Percentiles rank a stretch among this genome's conserved stretches.
Conservation (phyloP, 2,888 invertebrate species). For the Gordius sp. region DNA sequence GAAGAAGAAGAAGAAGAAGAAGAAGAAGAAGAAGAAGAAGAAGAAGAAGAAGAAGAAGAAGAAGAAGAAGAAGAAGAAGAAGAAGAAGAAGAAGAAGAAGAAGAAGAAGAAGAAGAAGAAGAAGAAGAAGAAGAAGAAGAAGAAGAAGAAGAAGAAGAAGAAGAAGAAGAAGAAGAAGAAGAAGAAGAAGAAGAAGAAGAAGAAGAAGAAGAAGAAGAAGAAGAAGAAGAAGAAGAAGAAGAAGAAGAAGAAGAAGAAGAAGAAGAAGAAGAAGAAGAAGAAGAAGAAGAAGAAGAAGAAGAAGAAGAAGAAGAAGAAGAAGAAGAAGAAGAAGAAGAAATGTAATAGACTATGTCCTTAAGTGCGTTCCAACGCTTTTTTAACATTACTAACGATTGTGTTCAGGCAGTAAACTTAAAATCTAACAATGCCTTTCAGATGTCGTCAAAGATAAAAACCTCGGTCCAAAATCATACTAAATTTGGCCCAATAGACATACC, state of each 20-base stretch:
- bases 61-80: conserved; percentile 5
- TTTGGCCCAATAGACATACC: too few species aligned
- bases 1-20: conserved; percentile 5
- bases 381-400: too few species aligned
- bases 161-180: conserved; percentile 5
- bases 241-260: conserved; percentile 5
- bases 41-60: conserved; percentile 5
- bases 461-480: too few species aligned
- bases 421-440: too few species aligned
- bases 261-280: conserved; percentile 5
- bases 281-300: conserved; percentile 5
- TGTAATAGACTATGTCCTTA: too few species aligned
- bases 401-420: too few species aligned
- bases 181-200: conserved; percentile 5
- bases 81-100: conserved; percentile 5
- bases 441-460: too few species aligned
- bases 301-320: conserved; percentile 5
- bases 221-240: conserved; percentile 5
- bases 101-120: conserved; percentile 5
- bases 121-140: conserved; percentile 5
- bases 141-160: conserved; percentile 5
- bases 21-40: conserved; percentile 5
- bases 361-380: too few species aligned
- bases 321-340: conserved; percentile 5
- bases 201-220: conserved; percentile 5